Conservation (phyloP, 2,888 invertebrate species). For the Diarsia dahlii region DNA sequence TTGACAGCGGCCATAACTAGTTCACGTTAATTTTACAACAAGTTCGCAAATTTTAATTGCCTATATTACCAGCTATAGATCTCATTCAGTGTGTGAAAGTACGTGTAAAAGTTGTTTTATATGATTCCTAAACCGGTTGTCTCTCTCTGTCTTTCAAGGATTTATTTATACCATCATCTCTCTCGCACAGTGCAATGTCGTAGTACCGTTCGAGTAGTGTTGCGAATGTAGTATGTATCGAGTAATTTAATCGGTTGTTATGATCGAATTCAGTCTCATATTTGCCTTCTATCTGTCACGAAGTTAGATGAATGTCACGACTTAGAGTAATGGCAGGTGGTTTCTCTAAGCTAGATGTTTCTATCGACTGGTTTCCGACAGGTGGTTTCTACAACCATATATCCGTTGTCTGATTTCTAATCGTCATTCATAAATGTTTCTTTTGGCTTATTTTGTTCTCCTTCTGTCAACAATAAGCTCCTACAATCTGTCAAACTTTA, state of each 20-base stretch:
- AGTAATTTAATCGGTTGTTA: conserved; percentile 53
- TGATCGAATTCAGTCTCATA: conserved; percentile 39
- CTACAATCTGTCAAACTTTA: too few species aligned
- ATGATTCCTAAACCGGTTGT: conserved; percentile 65
- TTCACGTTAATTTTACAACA: conserved; percentile 44
- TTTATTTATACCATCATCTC: conserved; percentile 48
- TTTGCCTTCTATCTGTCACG: conserved; percentile 43
- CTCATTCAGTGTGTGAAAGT: conserved; percentile 72
- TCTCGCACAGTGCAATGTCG: conserved; percentile 64
- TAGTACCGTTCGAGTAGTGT: conserved; percentile 69
- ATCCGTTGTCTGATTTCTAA: conserved; percentile 11
- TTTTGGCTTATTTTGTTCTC: not conserved
- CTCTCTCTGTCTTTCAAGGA: conserved; percentile 58
- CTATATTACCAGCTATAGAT: conserved; percentile 50
- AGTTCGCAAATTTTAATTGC: conserved; percentile 49
- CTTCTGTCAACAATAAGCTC: not conserved
- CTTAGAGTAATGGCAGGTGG: conserved; percentile 17
- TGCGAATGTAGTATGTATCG: conserved; percentile 59
- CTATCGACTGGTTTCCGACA: not conserved
- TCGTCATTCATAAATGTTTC: not conserved
- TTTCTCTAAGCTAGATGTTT: not conserved
- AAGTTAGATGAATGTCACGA: conserved; percentile 30
- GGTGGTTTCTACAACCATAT: not conserved
- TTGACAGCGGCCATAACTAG: conserved; percentile 19
- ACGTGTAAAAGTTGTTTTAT: conserved; percentile 74